Conservation (phyloP, 1,140 invertebrate species). For the Diprion similis region DNA sequence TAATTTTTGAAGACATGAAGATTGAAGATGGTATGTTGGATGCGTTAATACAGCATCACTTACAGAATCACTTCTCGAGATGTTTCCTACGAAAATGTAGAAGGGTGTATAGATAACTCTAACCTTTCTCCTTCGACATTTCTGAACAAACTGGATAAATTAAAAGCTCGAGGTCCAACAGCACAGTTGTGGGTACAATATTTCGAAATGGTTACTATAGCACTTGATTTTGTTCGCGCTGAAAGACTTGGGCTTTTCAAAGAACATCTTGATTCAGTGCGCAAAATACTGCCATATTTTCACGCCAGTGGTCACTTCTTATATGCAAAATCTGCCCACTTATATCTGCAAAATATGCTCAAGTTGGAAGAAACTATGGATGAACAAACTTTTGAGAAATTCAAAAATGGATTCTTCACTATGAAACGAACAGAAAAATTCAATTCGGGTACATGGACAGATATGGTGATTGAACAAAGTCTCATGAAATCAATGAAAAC, state of each 20-base stretch:
- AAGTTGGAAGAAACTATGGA: too few species aligned
- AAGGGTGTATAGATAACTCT: constrained; percentile 39
- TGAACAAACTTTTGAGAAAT: too few species aligned
- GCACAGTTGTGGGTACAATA: constrained; percentile 55
- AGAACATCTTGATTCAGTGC: constrained; percentile 40
- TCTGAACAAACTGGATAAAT: too few species aligned
- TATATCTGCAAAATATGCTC: constrained; percentile 56
- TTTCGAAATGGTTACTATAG: constrained; percentile 49
- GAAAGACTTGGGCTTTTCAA: constrained; percentile 52
- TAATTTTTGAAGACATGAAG: constrained; percentile 37
- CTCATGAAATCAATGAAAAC: constrained; percentile 52
- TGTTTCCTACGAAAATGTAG: constrained; percentile 44
- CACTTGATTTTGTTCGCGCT: constrained; percentile 48
- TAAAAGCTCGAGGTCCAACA: constrained; percentile 47
- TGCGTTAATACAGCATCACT: constrained; percentile 42
- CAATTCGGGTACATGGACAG: constrained; percentile 48
- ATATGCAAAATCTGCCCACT: constrained; percentile 56
- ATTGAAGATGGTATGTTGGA: constrained; percentile 33
- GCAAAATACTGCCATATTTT: constrained; percentile 51
- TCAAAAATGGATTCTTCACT: constrained; percentile 43
- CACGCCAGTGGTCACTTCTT: constrained; percentile 55
- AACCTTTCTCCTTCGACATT: too few species aligned
- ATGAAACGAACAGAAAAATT: constrained; percentile 49
- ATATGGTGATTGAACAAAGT: constrained; percentile 54
- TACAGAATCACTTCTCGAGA: constrained; percentile 38